A percentile compares a stretch with the other conserved stretches of the same genome.
Conservation (phyloP, 2,113 vertebrate genomes). For the Pterocles orientalis region DNA sequence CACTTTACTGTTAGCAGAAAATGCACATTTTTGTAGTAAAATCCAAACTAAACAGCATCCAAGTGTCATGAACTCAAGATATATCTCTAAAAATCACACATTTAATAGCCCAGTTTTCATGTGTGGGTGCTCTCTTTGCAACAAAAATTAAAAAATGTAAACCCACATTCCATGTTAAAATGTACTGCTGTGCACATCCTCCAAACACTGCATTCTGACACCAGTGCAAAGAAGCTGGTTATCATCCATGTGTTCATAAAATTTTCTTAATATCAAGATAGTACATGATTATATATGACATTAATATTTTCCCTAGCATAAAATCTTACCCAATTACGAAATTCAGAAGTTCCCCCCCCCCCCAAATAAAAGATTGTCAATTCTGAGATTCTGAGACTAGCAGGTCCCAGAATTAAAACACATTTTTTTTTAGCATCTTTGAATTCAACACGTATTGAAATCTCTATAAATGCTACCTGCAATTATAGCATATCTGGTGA, state of each 20-base stretch:
- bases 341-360: not conserved
- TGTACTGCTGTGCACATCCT: not conserved
- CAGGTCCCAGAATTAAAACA: not conserved
- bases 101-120: not conserved
- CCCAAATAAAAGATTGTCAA: not conserved
- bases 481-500: not conserved
- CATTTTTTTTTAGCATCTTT: rapidly evolving
- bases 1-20: not conserved
- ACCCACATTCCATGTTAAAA: not conserved
- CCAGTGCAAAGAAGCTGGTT: not conserved
- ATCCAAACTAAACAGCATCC: not conserved
- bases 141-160: not conserved
- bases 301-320: not conserved
- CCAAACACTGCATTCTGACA: not conserved
- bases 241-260: not conserved
- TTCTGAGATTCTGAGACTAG: not conserved
- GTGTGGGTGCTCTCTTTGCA: not conserved
- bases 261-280: not conserved
- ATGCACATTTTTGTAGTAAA: not conserved
- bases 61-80: not conserved
- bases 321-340: not conserved
- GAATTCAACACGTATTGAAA: not conserved
- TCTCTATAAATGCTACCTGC: not conserved
- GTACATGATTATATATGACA: not conserved
- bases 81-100: not conserved